These are phyloP conservation scores for Eulemur rubriventer DNA, from an alignment of 2,797 vertebrate genomes.

Conservation along the genomic window DNA sequence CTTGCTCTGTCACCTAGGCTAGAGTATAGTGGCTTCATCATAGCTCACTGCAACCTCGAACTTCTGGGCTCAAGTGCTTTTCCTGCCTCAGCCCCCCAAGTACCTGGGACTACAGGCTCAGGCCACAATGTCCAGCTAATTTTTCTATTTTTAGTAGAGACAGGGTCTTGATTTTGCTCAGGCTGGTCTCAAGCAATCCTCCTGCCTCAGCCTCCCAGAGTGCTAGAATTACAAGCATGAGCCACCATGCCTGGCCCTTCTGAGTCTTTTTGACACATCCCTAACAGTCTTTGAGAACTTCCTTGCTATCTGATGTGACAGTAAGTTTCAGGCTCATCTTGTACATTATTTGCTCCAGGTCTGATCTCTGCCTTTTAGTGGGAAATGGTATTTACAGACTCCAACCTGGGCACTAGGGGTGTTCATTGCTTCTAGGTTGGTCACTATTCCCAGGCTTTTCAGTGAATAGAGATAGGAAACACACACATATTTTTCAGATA, in stretches of 20 bases:
- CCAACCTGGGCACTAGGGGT: neutral
- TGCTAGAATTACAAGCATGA: no score
- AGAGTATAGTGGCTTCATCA: no score
- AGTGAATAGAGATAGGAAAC: neutral
- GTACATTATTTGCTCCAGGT: neutral
- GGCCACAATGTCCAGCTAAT: no score
- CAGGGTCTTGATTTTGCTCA: no score
- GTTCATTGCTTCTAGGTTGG: neutral
- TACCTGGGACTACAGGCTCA: no score
- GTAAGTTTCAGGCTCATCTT: neutral
- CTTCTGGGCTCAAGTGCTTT: no score
- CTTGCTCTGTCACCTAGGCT: neutral
- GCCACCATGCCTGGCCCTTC: no score
- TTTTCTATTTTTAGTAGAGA: no score
- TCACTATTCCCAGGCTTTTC: neutral
- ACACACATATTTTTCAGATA: neutral
- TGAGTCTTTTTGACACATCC: neutral
- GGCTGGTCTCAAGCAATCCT: no score
- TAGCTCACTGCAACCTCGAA: no score
- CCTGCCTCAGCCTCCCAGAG: no score
- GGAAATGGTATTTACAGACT: neutral
- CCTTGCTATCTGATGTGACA: neutral
- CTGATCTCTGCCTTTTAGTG: neutral
- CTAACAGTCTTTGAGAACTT: neutral
- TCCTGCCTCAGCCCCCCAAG: no score